Evolutionary conservation across 2,797 vertebrate species (phyloP).

Genomic region (Rhincodon typus): DNA sequence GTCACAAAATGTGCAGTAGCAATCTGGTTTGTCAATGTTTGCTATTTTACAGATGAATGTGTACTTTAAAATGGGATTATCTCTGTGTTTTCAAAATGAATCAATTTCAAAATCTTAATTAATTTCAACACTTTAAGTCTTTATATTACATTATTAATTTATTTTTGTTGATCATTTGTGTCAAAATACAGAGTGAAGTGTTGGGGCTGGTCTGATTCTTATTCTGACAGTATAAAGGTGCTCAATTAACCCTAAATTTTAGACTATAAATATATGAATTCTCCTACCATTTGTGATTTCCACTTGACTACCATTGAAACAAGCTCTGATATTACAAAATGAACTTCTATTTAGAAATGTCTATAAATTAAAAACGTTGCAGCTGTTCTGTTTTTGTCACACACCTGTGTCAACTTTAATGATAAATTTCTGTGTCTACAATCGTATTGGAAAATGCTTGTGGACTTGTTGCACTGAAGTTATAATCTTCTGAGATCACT

Average conservation of each 20-base stretch:
- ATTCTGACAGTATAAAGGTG: not conserved
- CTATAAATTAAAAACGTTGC: not conserved
- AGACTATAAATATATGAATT: not conserved
- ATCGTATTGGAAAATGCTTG: not conserved
- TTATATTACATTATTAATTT: not conserved
- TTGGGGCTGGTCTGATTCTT: not conserved
- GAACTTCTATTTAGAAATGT: not conserved
- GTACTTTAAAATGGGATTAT: constrained; percentile 5
- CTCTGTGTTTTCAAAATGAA: not conserved
- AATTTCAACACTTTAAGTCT: not conserved
- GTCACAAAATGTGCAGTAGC: not conserved
- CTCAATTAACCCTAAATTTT: not conserved
- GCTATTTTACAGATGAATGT: not conserved
- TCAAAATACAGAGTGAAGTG: not conserved
- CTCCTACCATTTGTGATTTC: not conserved
- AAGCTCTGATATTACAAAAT: not conserved
- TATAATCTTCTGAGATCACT: not conserved
- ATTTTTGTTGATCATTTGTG: constrained; percentile 4
- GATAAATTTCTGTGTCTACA: not conserved
- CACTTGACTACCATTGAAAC: not conserved
- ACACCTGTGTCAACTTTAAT: not conserved
- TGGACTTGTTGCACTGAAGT: not conserved
- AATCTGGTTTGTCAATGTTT: not conserved
- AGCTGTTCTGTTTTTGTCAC: not conserved
- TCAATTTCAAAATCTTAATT: not conserved